phyloP scores from a whole-genome alignment of 2,888 invertebrate species.

The Sesia bembeciformis region DNA sequence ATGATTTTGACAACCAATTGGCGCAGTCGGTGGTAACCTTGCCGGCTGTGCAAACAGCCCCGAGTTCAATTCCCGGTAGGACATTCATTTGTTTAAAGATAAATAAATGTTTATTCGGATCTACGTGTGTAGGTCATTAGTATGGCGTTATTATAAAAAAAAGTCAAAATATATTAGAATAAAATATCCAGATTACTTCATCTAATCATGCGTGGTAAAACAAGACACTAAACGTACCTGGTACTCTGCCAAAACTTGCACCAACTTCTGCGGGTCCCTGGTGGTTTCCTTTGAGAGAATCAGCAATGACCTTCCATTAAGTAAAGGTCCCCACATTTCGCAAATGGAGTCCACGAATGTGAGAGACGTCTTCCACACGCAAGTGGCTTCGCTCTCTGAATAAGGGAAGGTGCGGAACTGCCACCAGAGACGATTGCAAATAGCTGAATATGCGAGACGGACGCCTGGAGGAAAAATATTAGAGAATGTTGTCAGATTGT shows the following conservation, averaged over 20 bases:
- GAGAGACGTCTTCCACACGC: slow-evolving; percentile 92
- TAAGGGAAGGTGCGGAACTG: slow-evolving; percentile 90
- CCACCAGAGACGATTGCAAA: slow-evolving; percentile 90
- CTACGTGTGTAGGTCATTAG: too few relatives aligned
- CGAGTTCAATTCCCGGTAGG: too few relatives aligned
- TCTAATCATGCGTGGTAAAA: too few relatives aligned
- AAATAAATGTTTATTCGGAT: too few relatives aligned
- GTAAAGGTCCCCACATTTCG: slow-evolving; percentile 90
- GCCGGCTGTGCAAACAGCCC: too few relatives aligned
- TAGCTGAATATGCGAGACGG: slow-evolving; percentile 82
- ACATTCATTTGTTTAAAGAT: too few relatives aligned
- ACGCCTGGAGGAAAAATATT: slow-evolving; percentile 74
- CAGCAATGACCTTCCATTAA: slow-evolving; percentile 80
- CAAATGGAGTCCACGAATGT: slow-evolving; percentile 93
- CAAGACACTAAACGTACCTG: slow-evolving; percentile 59
- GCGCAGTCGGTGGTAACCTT: too few relatives aligned
- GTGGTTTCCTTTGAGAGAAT: slow-evolving; percentile 83
- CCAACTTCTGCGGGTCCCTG: slow-evolving; percentile 84
- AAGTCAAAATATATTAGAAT: too few relatives aligned
- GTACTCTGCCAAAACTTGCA: slow-evolving; percentile 79
- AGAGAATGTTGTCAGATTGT: too few relatives aligned
- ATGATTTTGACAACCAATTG: too few relatives aligned
- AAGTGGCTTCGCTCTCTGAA: slow-evolving; percentile 76
- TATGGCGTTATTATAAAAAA: too few relatives aligned
- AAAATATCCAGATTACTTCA: too few relatives aligned